Evolutionary conservation across 2,888 invertebrate species (phyloP), one percentile per base, ranked within the genome.

Genomic region (Synergus gifuensis): DNA sequence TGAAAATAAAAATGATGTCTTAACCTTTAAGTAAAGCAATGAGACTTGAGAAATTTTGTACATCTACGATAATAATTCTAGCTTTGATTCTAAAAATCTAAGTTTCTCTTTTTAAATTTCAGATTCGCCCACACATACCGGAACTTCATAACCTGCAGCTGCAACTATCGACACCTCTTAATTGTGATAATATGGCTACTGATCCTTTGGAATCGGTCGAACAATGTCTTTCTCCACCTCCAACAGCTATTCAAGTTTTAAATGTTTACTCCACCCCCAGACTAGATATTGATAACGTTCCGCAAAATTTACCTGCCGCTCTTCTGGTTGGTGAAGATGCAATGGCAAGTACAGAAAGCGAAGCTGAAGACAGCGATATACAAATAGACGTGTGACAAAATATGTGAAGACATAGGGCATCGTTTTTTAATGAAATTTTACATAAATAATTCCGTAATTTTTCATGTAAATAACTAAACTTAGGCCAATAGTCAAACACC

Each of bases 121-220:
- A 95, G 95, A 94, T 95, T 83, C 93, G 95, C 84, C 95, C 95
- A 12, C 94, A 95, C 83, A 95, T 95, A 92, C 95, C 95, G 79
- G 95, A 95, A 88, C 90, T 95, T 80, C 95, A 95, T 69, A 94
- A 94, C 84, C 91, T 95, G 82, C 95, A 95, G 88, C 89, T 95
- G 77, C 93, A 93, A 85, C 79, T 93, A 46, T 89, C 91, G 49
- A 89, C 90, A 78, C 89, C 92, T 7, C 84, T 92, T 73, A 90
- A 89, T 84, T 92, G 92, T 80, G 91, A 92, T 78, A 86, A 83
- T 82, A 83, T 89, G 62, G 78, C 82, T 46, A 36, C 87, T 42
- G 92, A 91, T 87, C 91, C 91, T 1, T 82, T 92, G 12, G 90
- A 87, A 76, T 86, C 91, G n/a, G 91, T 91, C 22, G 90, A 90